A percentile compares a stretch with the other conserved stretches of the same genome.
Conservation (phyloP, 2,113 vertebrate species). For the Mesitornis unicolor region DNA sequence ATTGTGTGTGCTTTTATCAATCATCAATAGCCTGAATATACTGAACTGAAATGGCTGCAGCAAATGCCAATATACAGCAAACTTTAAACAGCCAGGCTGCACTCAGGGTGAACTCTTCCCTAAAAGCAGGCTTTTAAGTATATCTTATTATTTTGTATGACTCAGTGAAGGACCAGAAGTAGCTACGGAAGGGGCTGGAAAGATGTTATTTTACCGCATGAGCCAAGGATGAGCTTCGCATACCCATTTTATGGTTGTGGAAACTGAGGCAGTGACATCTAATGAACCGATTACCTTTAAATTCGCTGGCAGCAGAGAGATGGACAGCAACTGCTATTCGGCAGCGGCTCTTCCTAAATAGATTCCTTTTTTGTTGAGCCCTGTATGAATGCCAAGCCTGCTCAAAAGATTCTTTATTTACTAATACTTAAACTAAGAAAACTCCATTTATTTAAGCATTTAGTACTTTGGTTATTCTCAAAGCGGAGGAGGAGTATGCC, state of each 20-base stretch:
- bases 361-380: neutral
- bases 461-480: neutral
- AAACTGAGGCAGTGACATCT: neutral
- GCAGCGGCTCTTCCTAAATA: neutral
- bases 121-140: neutral
- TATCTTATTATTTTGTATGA: too few relatives aligned
- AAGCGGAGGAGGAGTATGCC: neutral
- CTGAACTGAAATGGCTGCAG: neutral
- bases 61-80: neutral
- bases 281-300: neutral
- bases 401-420: neutral
- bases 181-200: neutral
- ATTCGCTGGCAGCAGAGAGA: neutral
- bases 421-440: neutral
- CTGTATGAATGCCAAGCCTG: neutral
- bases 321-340: neutral
- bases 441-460: neutral
- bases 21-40: neutral
- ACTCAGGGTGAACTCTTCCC: neutral
- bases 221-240: accelerated
- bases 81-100: neutral
- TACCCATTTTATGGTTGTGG: neutral
- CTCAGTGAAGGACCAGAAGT: neutral
- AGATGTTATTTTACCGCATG: neutral
- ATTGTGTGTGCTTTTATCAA: neutral